phyloP scores from a whole-genome alignment of 2,113 vertebrate species.

The Columba janthina region DNA sequence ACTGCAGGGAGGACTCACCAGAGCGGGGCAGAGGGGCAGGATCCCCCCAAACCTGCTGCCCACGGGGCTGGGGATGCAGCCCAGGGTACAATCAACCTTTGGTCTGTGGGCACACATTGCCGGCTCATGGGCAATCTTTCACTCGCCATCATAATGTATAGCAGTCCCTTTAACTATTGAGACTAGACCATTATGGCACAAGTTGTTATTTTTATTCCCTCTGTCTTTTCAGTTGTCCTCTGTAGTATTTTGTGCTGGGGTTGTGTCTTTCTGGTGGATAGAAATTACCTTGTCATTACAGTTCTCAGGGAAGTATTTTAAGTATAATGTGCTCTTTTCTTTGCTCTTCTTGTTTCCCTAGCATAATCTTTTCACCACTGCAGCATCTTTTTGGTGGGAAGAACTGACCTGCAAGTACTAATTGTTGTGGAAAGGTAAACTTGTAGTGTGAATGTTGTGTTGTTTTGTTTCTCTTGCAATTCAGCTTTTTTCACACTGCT shows the following conservation, averaged over 20 bases:
- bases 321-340: neutral
- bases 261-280: neutral
- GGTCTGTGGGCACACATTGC: too few species aligned
- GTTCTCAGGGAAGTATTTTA: neutral
- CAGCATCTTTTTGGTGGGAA: constrained; percentile 19
- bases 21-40: too few species aligned
- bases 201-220: neutral
- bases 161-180: neutral
- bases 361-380: neutral
- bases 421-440: neutral
- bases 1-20: too few species aligned
- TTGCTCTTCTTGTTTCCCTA: neutral
- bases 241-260: neutral
- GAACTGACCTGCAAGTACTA: neutral
- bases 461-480: neutral
- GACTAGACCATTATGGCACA: accelerated
- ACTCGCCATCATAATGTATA: neutral
- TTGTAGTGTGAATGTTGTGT: neutral
- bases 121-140: too few species aligned
- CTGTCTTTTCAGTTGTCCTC: neutral
- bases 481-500: neutral
- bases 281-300: neutral
- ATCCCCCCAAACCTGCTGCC: too few species aligned
- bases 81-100: too few species aligned
- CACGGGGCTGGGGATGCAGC: too few species aligned